Base-by-base conservation (phyloP, 2,797 vertebrate genomes). In the Pangasius krempfi region DNA sequence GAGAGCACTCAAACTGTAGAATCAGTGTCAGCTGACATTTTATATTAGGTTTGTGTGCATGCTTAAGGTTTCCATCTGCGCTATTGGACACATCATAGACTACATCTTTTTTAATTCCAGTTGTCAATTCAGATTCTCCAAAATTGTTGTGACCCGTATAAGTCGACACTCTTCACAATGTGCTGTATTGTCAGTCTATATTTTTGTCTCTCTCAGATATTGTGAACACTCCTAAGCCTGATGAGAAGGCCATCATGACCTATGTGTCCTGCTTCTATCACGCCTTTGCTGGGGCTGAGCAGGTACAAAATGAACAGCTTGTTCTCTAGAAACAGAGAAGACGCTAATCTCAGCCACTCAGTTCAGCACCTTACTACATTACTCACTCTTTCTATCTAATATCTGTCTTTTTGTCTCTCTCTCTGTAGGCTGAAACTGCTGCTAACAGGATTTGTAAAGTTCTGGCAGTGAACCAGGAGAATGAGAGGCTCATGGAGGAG, bases 241-340 rank as follows among this genome's bases (percentile, higher is more conserved):
- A 98, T 8, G 98, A 98, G 94, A 98, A 98, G 89, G 97, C 97
- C 93, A 97, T 98, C 94, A 98, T 98, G 98, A 98, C 98, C 90
- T 98, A 98, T 0, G 97, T 98, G 85, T 98, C 98, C 92, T 98
- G 98, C 94, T 98, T 98, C 95, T 98, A 98, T 92, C 98, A 98
- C 20, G 98, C 98, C 87, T 98, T 98, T 0, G 97, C 98, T 0
- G 97, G 97, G 0, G 97, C 97, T 0, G 97, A 98, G 88, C 97
- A 98, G 97, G 97, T 97, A 89, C 84, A 58, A 73, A 62, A 54
- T 22, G 22, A n/a, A 30, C 83, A 54, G 7, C 25, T n/a, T 58
- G 64, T 54, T 33, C 44, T 70, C 13, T 52, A n/a, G 5, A 40
- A 33, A 73, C 50, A 14, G 50, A n/a, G n/a, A 73, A 14, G 66